Base-by-base conservation (phyloP, 2,797 vertebrate genomes). In the Psittacula derbiana region DNA sequence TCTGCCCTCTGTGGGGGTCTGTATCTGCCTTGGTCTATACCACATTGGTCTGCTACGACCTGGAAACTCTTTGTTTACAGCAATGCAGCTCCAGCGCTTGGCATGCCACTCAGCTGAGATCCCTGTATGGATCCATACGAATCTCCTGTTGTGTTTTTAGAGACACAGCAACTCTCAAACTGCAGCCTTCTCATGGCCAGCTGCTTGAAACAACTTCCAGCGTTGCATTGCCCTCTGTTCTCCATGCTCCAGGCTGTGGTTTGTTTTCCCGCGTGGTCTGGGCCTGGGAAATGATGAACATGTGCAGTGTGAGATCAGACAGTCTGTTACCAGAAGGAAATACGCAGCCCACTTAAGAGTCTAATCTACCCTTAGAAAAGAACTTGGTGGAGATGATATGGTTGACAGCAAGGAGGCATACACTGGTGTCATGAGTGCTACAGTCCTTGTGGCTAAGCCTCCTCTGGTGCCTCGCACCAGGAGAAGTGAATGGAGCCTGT, bases 361-460 rank as follows among this genome's bases (percentile, higher is more conserved):
- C 28, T 62, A 38, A 80, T 20, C 23, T 33, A 38, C 31, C 30
- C 44, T 91, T 33, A 38, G 69, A 83, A 91, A 80, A 40, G 36
- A 40, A 89, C 13, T 16, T 65, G 10, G n/a, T 64, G 50, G 65
- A 70, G 21, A 67, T 17, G 19, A 64, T 31, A 43, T 1, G 15
- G 69, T 65, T 86, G 52, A 87, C 88, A 86, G 49, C 57, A 69
- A 87, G 82, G 80, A 74, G 55, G 14, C 61, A 87, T 71, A 86
- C 52, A 64, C 61, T 81, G 87, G 53, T 95, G 80, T 80, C 67
- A 76, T 81, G 86, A 95, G 65, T 73, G 92, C 88, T 64, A 57
- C 25, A 90, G 80, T 52, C 40, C 36, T 94, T 79, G 55, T 86
- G 71, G 47, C 73, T 91, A 75, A 96, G 88, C 66, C 53, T 96